Base-by-base conservation (phyloP, 2,797 vertebrate species). In the Melanogrammus aeglefinus region DNA sequence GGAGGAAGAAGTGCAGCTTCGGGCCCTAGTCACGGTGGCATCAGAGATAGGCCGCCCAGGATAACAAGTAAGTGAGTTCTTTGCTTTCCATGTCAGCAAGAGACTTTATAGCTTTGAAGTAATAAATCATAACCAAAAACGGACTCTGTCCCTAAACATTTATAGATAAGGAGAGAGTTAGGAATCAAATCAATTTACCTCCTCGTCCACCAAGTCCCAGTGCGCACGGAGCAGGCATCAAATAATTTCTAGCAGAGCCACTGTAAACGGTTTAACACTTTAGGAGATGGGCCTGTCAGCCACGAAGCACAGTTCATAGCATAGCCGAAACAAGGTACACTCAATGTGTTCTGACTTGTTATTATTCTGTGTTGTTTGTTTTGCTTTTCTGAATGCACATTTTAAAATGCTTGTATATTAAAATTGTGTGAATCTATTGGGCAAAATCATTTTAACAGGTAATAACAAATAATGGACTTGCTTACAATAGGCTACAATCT, bases 61-160 rank as follows among this genome's bases (percentile, higher is more conserved):
- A 93, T 88, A 87, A 83, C 84, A 84, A 84, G 79, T 88, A 92
- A 92, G 90, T 85, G 88, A 87, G 85, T 91, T 83, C 82, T 81
- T 87, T 86, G 82, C 81, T 92, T 94, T 90, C 80, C 88, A 86
- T 94, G 91, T 94, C 93, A 94, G 92, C 91, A 92, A 83, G 91
- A 94, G 90, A 93, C 82, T 91, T 95, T 91, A 91, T 92, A 86
- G 89, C 86, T 94, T 95, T 91, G 84, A 92, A 94, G 95, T 91
- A 94, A 95, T 96, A 96, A 96, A 96, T 97, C 94, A 96, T 95
- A 95, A 94, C 82, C 12, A 29, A 96, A 92, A 92, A 95, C 91
- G 84, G 82, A 93, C 88, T 93, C 93, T 85, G 75, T 94, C 94
- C 93, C 91, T 93, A 91, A 95, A 95, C 92, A 91, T 94, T 94